A percentile compares a stretch with the other conserved stretches of the same genome.
Evolutionary conservation across 2,888 invertebrate species (phyloP).

Genomic region (Philaethria dido): DNA sequence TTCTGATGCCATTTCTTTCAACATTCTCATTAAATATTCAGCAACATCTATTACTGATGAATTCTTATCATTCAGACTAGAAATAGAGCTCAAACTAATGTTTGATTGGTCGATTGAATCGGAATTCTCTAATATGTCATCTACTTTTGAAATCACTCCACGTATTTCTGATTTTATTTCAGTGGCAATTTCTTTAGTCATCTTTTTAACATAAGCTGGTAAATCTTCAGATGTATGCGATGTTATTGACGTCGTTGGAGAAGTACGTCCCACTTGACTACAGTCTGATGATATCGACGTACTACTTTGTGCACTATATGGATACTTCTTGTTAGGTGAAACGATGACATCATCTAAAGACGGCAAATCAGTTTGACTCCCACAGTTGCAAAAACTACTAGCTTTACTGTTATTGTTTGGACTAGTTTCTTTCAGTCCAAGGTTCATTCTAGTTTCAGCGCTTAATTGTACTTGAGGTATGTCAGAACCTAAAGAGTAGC

Average conservation of each 20-base stretch:
- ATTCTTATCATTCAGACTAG: conserved; percentile 86
- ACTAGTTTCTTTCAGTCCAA: conserved; percentile 84
- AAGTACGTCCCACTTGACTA: conserved; percentile 80
- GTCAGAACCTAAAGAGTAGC: conserved; percentile 87
- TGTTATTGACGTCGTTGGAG: conserved; percentile 81
- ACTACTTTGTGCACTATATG: conserved; percentile 74
- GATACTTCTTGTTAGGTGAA: conserved; percentile 75
- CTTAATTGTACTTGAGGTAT: conserved; percentile 83
- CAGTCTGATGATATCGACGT: conserved; percentile 83
- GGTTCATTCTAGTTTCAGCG: conserved; percentile 85
- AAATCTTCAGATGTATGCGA: conserved; percentile 86
- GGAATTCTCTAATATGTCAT: conserved; percentile 89
- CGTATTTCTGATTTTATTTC: conserved; percentile 92
- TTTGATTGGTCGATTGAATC: conserved; percentile 84
- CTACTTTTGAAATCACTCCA: conserved; percentile 91
- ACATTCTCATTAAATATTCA: conserved; percentile 90
- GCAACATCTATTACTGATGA: conserved; percentile 90
- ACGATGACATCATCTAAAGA: conserved; percentile 85
- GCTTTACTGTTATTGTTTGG: conserved; percentile 67
- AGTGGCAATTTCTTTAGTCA: conserved; percentile 90
- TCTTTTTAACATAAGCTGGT: conserved; percentile 90
- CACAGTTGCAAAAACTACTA: conserved; percentile 86
- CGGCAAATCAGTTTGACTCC: conserved; percentile 89
- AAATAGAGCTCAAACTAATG: conserved; percentile 77
- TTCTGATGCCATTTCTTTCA: conserved; percentile 90